Conservation (phyloP, 2,113 vertebrate genomes). For the Sceloporus tristichus region DNA sequence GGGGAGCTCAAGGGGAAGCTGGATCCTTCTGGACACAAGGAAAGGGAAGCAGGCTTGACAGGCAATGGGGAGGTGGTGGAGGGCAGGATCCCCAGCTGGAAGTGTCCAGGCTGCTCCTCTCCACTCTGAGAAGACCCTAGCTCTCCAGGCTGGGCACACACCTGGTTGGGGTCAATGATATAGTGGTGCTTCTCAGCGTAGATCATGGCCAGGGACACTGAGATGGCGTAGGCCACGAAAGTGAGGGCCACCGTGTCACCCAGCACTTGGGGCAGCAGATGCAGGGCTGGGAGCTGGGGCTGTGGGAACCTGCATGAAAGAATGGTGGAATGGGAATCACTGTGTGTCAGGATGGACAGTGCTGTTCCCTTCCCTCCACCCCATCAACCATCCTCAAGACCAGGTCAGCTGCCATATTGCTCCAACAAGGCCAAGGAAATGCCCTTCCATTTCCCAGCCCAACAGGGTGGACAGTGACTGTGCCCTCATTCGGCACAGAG, state of each 20-base stretch:
- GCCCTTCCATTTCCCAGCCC: not conserved
- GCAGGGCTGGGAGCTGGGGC: constrained; percentile 81
- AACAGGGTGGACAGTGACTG: not conserved
- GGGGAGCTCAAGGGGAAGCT: not conserved
- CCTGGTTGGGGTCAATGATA: constrained; percentile 91
- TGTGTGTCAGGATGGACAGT: not conserved
- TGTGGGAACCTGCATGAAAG: constrained; percentile 82
- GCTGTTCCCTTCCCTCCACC: not conserved
- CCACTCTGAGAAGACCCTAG: not conserved
- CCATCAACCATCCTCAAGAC: not conserved
- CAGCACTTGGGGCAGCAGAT: constrained; percentile 83
- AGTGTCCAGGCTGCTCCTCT: not conserved
- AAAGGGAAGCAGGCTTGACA: not conserved
- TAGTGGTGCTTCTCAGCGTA: constrained; percentile 93
- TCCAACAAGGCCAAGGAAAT: not conserved
- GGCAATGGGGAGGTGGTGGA: not conserved
- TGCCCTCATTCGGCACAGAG: not conserved
- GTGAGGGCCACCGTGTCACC: constrained; percentile 89
- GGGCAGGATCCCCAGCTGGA: too few relatives aligned
- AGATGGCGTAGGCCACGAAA: constrained; percentile 90
- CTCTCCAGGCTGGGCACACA: constrained; percentile 63
- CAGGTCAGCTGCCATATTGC: not conserved
- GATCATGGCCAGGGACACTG: constrained; percentile 91
- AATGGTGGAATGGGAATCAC: constrained; percentile 14
- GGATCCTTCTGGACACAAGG: not conserved